These are phyloP conservation scores for Anniella stebbinsi DNA, from an alignment of 2,797 vertebrate genomes.

Conservation along the genomic window DNA sequence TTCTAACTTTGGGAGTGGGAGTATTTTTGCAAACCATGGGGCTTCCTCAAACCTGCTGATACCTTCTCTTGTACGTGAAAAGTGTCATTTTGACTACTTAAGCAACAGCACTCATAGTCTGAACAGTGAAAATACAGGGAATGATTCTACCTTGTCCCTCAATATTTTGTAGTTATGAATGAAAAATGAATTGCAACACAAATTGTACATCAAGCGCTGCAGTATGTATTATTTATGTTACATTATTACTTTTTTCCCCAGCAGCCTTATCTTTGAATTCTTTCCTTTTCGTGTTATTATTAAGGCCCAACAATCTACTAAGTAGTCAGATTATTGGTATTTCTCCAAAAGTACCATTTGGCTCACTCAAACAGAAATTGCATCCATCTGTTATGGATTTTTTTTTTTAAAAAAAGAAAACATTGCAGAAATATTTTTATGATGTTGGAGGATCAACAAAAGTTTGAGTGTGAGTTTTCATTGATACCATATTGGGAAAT, in stretches of 20 bases:
- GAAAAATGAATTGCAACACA: not conserved
- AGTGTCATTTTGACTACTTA: not conserved
- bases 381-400: not conserved
- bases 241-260: not conserved
- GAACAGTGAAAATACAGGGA: not conserved
- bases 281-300: not conserved
- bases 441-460: not conserved
- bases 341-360: not conserved
- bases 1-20: no score
- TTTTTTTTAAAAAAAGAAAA: not conserved
- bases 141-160: not conserved
- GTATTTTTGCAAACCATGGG: no score
- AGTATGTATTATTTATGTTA: not conserved
- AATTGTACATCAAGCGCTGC: not conserved
- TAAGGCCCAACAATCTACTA: not conserved
- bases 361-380: not conserved
- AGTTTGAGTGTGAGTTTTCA: not conserved
- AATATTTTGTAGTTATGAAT: not conserved
- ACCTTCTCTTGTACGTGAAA: not conserved
- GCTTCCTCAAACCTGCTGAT: not conserved
- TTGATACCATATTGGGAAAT: not conserved
- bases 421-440: conserved; percentile 4
- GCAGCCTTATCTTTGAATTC: not conserved
- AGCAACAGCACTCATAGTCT: no score
- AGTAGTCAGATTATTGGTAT: not conserved